These are phyloP conservation scores for Periparus ater DNA, from an alignment of 2,797 vertebrate species.

Conservation along the genomic window DNA sequence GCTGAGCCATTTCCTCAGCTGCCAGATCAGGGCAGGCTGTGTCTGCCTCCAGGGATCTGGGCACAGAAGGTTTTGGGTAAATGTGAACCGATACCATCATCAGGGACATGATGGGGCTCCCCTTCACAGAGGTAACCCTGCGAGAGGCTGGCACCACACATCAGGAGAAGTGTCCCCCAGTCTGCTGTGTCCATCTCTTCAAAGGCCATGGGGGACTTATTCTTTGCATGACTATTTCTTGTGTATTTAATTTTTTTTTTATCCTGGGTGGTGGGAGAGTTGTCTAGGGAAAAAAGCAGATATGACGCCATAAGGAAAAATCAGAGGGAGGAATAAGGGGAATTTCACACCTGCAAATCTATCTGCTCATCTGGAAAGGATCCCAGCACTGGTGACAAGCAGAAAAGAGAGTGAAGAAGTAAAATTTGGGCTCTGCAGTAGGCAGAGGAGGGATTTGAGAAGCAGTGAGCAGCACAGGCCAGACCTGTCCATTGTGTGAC, in stretches of 20 bases:
- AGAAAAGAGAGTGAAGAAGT: neutral
- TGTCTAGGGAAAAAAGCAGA: neutral
- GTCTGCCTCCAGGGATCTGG: neutral
- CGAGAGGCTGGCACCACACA: accelerated
- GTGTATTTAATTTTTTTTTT: neutral
- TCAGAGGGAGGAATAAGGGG: neutral
- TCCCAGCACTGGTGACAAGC: neutral
- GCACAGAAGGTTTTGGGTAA: accelerated
- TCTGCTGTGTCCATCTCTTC: neutral
- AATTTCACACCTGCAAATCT: conserved; percentile 40
- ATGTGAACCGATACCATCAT: neutral
- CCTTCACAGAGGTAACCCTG: neutral
- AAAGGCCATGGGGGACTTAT: neutral
- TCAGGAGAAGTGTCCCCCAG: neutral
- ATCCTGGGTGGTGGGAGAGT: neutral
- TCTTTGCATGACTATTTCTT: neutral
- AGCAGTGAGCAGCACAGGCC: neutral
- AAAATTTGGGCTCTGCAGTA: conserved; percentile 4
- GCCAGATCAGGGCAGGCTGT: neutral
- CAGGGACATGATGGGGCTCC: neutral
- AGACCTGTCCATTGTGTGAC: conserved; percentile 18
- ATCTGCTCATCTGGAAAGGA: conserved; percentile 5
- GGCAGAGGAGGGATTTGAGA: neutral
- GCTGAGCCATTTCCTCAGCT: neutral
- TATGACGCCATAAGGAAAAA: neutral